phyloP scores from a whole-genome alignment of 2,113 vertebrate genomes.

The Cygnus atratus region DNA sequence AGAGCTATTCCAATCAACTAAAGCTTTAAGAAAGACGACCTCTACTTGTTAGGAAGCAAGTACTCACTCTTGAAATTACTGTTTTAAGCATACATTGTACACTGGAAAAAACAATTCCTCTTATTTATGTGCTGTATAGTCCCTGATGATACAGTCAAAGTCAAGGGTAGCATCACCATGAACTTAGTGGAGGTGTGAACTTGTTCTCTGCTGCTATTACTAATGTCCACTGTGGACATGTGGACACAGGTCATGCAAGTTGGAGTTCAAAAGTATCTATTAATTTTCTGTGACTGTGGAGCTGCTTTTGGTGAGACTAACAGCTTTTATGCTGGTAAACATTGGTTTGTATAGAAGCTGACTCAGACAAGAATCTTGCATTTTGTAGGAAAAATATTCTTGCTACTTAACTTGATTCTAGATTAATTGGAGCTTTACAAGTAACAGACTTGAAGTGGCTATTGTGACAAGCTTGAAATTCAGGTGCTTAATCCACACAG shows the following conservation, averaged over 20 bases:
- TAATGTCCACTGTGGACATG: neutral
- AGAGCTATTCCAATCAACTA: slow-evolving; percentile 10
- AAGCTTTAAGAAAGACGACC: neutral
- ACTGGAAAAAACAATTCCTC: neutral
- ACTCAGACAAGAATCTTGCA: neutral
- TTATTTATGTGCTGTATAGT: neutral
- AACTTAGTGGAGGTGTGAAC: neutral
- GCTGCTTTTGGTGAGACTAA: neutral
- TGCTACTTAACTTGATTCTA: neutral
- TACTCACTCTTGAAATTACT: neutral
- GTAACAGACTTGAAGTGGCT: neutral
- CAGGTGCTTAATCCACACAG: neutral
- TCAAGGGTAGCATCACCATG: neutral
- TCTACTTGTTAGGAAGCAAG: neutral
- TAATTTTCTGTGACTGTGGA: neutral
- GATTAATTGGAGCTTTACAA: neutral
- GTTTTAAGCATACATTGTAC: neutral
- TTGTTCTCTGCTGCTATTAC: neutral
- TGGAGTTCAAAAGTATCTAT: neutral
- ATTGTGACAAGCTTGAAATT: neutral
- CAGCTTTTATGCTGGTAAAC: neutral
- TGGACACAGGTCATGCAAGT: neutral
- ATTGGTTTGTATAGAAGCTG: neutral
- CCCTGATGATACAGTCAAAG: neutral
- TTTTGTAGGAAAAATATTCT: neutral